phyloP scores from a whole-genome alignment of 1,140 invertebrate species.

The Dendrolimus kikuchii region DNA sequence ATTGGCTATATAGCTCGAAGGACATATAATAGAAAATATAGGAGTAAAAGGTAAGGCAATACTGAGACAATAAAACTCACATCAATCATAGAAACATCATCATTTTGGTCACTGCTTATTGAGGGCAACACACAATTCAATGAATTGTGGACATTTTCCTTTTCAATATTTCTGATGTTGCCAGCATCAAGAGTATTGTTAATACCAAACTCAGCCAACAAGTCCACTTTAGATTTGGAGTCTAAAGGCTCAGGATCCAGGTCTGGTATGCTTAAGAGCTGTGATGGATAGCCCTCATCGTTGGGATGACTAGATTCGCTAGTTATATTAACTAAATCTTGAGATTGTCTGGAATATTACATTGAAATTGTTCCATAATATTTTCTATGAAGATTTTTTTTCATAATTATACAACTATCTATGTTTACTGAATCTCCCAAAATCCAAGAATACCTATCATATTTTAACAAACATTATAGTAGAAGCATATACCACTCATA shows the following conservation, averaged over 20 bases:
- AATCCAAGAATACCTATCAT: no score
- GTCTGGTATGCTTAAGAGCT: conserved; percentile 55
- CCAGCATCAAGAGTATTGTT: conserved; percentile 34
- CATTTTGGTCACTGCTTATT: conserved; percentile 48
- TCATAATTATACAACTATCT: no score
- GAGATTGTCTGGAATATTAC: conserved; percentile 28
- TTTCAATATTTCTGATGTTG: conserved; percentile 25
- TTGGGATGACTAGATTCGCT: conserved; percentile 34
- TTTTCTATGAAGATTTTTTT: no score
- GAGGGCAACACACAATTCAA: conserved; percentile 63
- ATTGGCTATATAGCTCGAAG: background rate
- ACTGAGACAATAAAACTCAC: conserved; percentile 19
- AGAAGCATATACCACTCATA: no score
- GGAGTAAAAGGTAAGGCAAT: background rate
- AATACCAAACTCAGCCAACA: conserved; percentile 56
- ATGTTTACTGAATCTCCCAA: no score
- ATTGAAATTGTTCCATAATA: background rate
- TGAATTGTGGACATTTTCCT: conserved; percentile 35
- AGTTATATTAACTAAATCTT: conserved; percentile 45
- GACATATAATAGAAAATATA: background rate
- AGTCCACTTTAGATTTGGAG: conserved; percentile 32
- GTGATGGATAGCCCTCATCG: conserved; percentile 37
- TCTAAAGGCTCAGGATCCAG: conserved; percentile 37
- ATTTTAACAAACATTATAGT: no score
- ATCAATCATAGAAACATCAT: conserved; percentile 46